Conservation (phyloP, 2,113 vertebrate genomes). For the Pimephales promelas region DNA sequence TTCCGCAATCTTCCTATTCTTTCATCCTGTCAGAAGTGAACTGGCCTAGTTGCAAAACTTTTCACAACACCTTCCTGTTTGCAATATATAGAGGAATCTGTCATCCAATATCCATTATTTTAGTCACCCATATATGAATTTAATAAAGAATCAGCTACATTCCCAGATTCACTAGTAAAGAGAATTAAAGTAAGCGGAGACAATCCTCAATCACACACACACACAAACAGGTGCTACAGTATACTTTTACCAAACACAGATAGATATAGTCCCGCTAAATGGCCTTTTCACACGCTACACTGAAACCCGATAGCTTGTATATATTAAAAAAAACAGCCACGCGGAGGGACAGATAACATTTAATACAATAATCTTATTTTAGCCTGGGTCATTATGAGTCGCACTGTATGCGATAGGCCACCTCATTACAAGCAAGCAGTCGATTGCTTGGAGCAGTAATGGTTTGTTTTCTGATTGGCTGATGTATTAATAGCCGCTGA, state of each 20-base stretch:
- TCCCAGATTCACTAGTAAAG: background rate
- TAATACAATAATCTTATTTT: slow-evolving; percentile 38
- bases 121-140: background rate
- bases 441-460: background rate
- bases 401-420: background rate
- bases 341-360: background rate
- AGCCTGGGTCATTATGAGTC: background rate
- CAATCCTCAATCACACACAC: slow-evolving; percentile 5
- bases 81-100: background rate
- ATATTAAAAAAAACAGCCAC: background rate
- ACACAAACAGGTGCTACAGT: background rate
- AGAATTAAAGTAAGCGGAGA: background rate
- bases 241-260: background rate
- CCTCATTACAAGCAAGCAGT: background rate
- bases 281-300: slow-evolving; percentile 21
- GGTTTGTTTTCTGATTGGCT: slow-evolving; percentile 33
- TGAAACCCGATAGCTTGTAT: slow-evolving; percentile 33
- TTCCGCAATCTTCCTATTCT: background rate
- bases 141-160: background rate
- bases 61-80: too few species aligned
- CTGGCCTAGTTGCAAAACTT: too few species aligned
- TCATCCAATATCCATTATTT: background rate
- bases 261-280: slow-evolving; percentile 21
- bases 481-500: slow-evolving; percentile 32
- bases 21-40: background rate